phyloP scores from a whole-genome alignment of 2,113 vertebrate genomes.

The Nicator chloris region DNA sequence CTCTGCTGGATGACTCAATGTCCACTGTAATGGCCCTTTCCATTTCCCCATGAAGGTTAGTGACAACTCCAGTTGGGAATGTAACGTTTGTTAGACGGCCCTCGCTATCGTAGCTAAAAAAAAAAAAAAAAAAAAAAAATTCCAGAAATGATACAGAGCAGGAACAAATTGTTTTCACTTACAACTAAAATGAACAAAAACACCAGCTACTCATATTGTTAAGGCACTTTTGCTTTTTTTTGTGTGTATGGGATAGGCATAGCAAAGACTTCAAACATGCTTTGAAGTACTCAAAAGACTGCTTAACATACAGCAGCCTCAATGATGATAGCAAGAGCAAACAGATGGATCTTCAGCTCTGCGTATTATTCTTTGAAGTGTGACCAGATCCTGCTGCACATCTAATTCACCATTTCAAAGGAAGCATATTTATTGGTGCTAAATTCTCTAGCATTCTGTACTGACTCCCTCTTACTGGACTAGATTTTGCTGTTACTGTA shows the following conservation, averaged over 20 bases:
- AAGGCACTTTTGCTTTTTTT: conserved; percentile 28
- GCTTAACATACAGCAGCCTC: conserved; percentile 64
- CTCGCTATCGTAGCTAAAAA: conserved; percentile 91
- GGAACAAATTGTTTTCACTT: conserved; percentile 34
- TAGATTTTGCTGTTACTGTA: conserved; percentile 13
- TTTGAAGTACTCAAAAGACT: conserved; percentile 73
- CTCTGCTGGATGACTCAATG: conserved; percentile 88
- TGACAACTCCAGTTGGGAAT: conserved; percentile 94
- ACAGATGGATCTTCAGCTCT: conserved; percentile 63
- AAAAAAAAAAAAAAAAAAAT: neutral
- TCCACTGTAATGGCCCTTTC: conserved; percentile 90
- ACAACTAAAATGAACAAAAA: neutral
- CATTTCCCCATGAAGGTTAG: conserved; percentile 90
- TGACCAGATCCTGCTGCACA: conserved; percentile 68
- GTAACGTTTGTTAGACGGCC: conserved; percentile 96
- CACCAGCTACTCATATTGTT: conserved; percentile 24
- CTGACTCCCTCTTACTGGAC: neutral
- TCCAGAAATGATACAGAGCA: conserved; percentile 5
- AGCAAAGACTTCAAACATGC: conserved; percentile 67
- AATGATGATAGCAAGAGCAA: conserved; percentile 39
- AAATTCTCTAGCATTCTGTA: conserved; percentile 46
- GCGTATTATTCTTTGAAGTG: conserved; percentile 68
- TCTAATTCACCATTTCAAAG: conserved; percentile 73
- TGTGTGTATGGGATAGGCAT: conserved; percentile 44
- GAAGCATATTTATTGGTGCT: conserved; percentile 55